Evolutionary conservation across 2,797 vertebrate species (phyloP).

Genomic region (Sebastes iracundus): DNA sequence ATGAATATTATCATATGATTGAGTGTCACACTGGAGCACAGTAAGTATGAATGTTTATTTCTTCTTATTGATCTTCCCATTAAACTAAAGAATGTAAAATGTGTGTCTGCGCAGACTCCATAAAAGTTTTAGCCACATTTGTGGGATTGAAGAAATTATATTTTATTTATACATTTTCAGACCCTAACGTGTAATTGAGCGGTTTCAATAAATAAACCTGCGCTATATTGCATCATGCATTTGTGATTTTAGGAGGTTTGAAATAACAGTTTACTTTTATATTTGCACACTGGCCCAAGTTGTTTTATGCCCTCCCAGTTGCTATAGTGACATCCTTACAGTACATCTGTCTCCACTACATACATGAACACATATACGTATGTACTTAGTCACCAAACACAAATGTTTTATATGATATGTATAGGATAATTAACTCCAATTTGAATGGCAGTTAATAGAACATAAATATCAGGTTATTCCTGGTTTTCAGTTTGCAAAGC

Average conservation of each 20-base stretch:
- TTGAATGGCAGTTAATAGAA: neutral
- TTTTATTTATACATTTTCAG: neutral
- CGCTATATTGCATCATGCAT: neutral
- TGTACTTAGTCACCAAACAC: neutral
- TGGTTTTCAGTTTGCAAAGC: neutral
- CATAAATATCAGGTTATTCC: neutral
- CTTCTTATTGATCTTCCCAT: neutral
- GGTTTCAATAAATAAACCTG: slow-evolving; percentile 10
- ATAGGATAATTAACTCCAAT: neutral
- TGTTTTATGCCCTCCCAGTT: neutral
- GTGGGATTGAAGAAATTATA: neutral
- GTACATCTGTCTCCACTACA: neutral
- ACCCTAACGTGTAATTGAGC: neutral
- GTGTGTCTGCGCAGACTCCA: neutral
- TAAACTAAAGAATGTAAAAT: neutral
- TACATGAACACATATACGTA: neutral
- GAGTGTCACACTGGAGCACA: slow-evolving; percentile 14
- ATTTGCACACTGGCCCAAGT: neutral
- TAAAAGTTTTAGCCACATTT: neutral
- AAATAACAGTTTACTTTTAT: neutral
- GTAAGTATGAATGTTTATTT: slow-evolving; percentile 17
- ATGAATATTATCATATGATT: neutral
- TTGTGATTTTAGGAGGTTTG: neutral
- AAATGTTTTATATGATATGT: neutral
- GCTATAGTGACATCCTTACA: neutral